phyloP scores from a whole-genome alignment of 2,797 vertebrate genomes.

The Sciurus carolinensis region DNA sequence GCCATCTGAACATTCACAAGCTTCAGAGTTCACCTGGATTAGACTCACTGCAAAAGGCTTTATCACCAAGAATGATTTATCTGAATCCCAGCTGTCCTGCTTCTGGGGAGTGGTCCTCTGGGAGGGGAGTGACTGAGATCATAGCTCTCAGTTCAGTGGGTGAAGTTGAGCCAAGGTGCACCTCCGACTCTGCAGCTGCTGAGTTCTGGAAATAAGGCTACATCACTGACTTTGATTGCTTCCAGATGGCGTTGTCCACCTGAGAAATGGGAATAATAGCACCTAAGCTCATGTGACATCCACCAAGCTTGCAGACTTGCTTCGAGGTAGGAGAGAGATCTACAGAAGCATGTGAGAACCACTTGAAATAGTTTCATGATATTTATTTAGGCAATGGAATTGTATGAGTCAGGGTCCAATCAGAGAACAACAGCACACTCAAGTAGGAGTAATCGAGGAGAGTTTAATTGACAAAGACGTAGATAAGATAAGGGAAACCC shows the following conservation, averaged over 20 bases:
- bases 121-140: background rate
- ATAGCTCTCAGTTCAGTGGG: background rate
- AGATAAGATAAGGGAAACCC: background rate
- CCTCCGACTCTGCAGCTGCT: background rate
- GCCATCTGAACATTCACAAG: constrained; percentile 66
- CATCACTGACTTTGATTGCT: background rate
- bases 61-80: constrained; percentile 52
- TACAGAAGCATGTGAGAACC: background rate
- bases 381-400: constrained; percentile 28
- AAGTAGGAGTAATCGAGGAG: background rate
- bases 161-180: background rate
- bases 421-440: background rate
- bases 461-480: constrained; percentile 53
- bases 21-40: constrained; percentile 72
- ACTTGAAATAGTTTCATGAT: constrained; percentile 7
- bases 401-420: background rate
- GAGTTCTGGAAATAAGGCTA: background rate
- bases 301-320: background rate
- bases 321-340: background rate
- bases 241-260: background rate
- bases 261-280: background rate
- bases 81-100: constrained; percentile 20
- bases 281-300: background rate
- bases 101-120: background rate
- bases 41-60: constrained; percentile 50